Percentiles rank a stretch among this genome's conserved stretches.
These are phyloP conservation scores for Ecdyonurus torrentis DNA, from an alignment of 2,888 invertebrate species.

Conservation along the genomic window DNA sequence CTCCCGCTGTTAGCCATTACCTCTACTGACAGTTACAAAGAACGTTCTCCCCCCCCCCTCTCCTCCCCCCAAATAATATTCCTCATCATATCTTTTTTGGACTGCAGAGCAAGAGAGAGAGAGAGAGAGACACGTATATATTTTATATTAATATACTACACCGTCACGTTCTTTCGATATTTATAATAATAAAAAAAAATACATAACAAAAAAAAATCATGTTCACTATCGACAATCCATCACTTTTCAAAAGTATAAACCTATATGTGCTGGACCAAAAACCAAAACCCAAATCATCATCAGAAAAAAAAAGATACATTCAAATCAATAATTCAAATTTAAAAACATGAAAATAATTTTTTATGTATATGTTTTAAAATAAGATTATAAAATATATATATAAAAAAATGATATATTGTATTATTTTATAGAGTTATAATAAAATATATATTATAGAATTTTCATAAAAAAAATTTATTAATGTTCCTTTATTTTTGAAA, in stretches of 20 bases:
- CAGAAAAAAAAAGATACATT: too few relatives aligned
- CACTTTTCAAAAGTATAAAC: background rate
- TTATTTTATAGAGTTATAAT: too few relatives aligned
- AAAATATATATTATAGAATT: too few relatives aligned
- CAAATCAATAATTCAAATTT: too few relatives aligned
- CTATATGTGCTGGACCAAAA: too few relatives aligned
- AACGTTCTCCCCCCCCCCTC: background rate
- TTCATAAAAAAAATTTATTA: too few relatives aligned
- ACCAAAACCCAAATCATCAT: too few relatives aligned
- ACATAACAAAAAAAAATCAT: background rate
- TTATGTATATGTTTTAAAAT: too few relatives aligned
- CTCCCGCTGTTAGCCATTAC: constrained; percentile 2
- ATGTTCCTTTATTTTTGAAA: too few relatives aligned
- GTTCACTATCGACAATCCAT: background rate
- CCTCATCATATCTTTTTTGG: background rate
- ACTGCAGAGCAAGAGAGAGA: background rate
- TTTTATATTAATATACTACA: background rate
- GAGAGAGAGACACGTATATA: background rate
- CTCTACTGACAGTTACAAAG: constrained; percentile 1
- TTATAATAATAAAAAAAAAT: background rate
- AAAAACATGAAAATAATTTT: too few relatives aligned
- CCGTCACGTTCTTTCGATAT: background rate
- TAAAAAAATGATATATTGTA: too few relatives aligned
- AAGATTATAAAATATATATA: too few relatives aligned
- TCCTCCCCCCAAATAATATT: background rate